These are phyloP conservation scores for Helarctos malayanus DNA, from an alignment of 2,797 vertebrate genomes.

Conservation along the genomic window DNA sequence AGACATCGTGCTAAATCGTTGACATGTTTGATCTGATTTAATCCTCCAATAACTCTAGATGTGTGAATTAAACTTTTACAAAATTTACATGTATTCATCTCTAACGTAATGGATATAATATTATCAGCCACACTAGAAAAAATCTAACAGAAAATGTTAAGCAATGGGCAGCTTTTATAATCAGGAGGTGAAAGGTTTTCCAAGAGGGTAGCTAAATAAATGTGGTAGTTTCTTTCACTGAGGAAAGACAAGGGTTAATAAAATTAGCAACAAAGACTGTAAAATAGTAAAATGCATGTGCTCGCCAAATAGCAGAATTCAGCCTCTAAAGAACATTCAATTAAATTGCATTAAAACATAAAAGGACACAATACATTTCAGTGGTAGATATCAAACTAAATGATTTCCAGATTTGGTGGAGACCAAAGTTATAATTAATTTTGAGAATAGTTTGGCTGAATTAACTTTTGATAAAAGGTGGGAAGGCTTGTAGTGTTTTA, in stretches of 20 bases:
- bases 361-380: not conserved
- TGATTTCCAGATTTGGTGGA: not conserved
- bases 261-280: conserved; percentile 50
- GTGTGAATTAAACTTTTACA: conserved; percentile 23
- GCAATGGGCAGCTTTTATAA: not conserved
- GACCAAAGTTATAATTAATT: conserved; percentile 55
- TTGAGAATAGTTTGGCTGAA: conserved; percentile 6
- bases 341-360: conserved; percentile 42
- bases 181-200: not conserved
- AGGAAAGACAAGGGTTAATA: conserved; percentile 34
- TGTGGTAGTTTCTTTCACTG: conserved; percentile 6
- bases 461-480: conserved; percentile 43
- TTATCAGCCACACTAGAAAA: not conserved
- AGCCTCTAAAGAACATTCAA: conserved; percentile 16
- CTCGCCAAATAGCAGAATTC: conserved; percentile 53
- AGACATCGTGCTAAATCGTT: not conserved
- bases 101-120: not conserved
- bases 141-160: conserved; percentile 16
- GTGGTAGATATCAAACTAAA: not conserved
- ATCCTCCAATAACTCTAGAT: not conserved
- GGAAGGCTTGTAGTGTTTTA: not conserved
- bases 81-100: conserved; percentile 33
- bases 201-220: conserved; percentile 9
- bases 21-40: conserved; percentile 37
- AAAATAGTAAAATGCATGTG: conserved; percentile 40